A percentile compares a stretch with the other conserved stretches of the same genome.
phyloP scores from a whole-genome alignment of 2,888 invertebrate species.

The Pomacea canaliculata region DNA sequence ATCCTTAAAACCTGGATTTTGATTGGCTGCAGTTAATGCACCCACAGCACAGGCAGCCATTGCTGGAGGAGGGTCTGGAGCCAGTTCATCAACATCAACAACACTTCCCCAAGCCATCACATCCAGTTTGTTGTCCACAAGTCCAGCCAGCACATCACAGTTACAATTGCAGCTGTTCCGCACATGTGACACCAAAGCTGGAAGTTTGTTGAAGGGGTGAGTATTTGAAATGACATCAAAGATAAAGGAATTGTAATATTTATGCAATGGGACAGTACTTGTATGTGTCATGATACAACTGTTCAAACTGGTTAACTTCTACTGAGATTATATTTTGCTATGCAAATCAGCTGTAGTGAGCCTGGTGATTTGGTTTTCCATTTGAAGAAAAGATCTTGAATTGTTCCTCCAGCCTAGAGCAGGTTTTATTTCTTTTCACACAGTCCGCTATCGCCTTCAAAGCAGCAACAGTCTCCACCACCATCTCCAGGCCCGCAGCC shows the following conservation, averaged over 20 bases:
- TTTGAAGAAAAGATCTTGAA: too few relatives aligned
- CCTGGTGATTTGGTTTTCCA: too few relatives aligned
- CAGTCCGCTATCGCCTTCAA: conserved; percentile 16
- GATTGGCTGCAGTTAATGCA: conserved; percentile 18
- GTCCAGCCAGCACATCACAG: conserved; percentile 34
- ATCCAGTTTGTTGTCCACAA: conserved; percentile 14
- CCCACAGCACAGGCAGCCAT: conserved; percentile 21
- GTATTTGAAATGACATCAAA: not conserved
- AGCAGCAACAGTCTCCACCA: conserved; percentile 41
- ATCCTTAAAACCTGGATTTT: not conserved
- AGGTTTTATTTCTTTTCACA: too few relatives aligned
- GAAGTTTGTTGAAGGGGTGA: conserved; percentile 38
- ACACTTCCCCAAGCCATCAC: not conserved
- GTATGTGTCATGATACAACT: too few relatives aligned
- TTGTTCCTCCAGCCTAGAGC: too few relatives aligned
- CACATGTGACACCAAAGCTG: conserved; percentile 35
- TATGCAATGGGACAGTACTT: too few relatives aligned
- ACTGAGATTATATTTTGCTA: too few relatives aligned
- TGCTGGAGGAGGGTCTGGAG: conserved; percentile 10
- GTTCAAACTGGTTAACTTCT: too few relatives aligned
- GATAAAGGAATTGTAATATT: too few relatives aligned
- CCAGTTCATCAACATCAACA: not conserved
- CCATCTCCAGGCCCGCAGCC: conserved; percentile 43
- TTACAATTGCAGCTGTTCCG: conserved; percentile 47
- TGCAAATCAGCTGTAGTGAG: too few relatives aligned